Evolutionary conservation across 2,113 vertebrate genomes (phyloP).

Genomic region (Pithys albifrons): DNA sequence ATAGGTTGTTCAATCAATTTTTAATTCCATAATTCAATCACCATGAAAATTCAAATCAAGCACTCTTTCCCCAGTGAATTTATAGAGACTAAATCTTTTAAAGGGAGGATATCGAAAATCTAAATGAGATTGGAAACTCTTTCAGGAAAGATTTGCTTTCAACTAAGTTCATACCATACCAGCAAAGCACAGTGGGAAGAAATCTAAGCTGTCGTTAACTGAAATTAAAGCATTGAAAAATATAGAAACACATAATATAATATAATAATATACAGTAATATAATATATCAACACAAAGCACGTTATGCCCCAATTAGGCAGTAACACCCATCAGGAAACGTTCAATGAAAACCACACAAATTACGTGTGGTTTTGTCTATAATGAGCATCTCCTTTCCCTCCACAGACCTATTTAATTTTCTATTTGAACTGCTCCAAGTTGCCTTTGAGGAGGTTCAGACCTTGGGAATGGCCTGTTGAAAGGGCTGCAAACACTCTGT

Average conservation of each 20-base stretch:
- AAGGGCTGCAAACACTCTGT: background rate
- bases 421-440: background rate
- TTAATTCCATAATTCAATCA: background rate
- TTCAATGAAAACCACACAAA: background rate
- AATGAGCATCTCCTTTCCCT: background rate
- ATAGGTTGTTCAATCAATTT: background rate
- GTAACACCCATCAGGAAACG: background rate
- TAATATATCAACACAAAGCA: background rate
- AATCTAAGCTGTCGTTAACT: background rate
- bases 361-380: background rate
- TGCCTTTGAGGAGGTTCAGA: background rate
- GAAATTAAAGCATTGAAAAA: background rate
- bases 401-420: background rate
- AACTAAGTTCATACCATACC: background rate
- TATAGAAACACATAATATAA: background rate
- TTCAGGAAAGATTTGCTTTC: background rate
- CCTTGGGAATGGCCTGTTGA: background rate
- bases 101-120: background rate
- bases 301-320: background rate
- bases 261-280: no score
- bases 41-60: background rate
- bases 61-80: background rate
- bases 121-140: background rate
- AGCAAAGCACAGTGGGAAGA: background rate
- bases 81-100: background rate